Base-by-base conservation (phyloP, 1,140 invertebrate species). In the Choristoneura fumiferana region DNA sequence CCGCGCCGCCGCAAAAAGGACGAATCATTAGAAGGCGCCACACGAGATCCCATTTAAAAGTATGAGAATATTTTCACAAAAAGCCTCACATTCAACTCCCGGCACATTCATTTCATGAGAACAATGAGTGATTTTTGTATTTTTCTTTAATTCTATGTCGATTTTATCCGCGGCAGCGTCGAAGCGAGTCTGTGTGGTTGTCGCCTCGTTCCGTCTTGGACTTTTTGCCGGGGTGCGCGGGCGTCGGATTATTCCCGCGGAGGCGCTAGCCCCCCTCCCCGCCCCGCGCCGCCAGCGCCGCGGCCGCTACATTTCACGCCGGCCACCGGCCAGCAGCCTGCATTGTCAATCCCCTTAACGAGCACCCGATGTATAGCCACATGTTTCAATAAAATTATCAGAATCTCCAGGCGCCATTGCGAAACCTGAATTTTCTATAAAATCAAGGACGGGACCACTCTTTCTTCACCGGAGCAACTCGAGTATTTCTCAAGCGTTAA, bases 51-150 rank as follows among this genome's bases (percentile, higher is more conserved):
- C 80, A 84, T 88, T 87, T 88, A 85, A 88, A 84, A 88, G 83
- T 88, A 88, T 84, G 85, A 84, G 82, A 88, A 88, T 88, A 88
- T 88, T 86, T 88, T 73, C 81, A 85, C 81, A 88, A 88, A 88
- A 86, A 88, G 79, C 81, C 74, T 76, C 82, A 86, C 85, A 85
- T 86, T 86, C 83, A 85, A 84, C 76, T 84, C 81, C 73, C 79
- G 73, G 82, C 85, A 88, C 85, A 88, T 88, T 88, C 81, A 88
- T 88, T 88, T 88, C 82, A 88, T 88, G 83, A 86, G 85, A 88
- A 88, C 85, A 86, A 88, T 88, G 84, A 88, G 79, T 84, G 83
- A 87, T 88, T 88, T 88, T 88, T 86, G 83, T 88, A 84, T 85
- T 88, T 85, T 81, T 81, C 73, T 86, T 86, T 88, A 84, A 78